phyloP scores from a whole-genome alignment of 2,113 vertebrate species.

The Ptychochromis oligacanthus region DNA sequence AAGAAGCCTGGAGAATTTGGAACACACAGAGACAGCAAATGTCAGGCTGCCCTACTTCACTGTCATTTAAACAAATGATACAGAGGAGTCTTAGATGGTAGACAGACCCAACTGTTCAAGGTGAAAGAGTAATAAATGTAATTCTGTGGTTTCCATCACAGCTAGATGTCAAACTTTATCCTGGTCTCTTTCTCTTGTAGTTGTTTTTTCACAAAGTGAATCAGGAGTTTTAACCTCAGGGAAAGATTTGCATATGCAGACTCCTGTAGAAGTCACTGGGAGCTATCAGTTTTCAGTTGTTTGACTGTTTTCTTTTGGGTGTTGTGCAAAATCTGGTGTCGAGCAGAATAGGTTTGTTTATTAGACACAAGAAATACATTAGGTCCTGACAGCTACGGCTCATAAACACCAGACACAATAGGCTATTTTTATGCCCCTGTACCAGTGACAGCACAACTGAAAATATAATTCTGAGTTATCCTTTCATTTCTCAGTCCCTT shows the following conservation, averaged over 20 bases:
- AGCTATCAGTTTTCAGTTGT: background rate
- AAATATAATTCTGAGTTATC: background rate
- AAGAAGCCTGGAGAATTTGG: background rate
- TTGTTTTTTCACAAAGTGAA: background rate
- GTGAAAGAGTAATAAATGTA: background rate
- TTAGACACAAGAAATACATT: background rate
- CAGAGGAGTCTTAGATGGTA: background rate
- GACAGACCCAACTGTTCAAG: background rate
- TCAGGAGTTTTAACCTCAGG: background rate
- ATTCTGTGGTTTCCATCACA: background rate
- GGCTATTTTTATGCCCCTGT: background rate
- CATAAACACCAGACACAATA: background rate
- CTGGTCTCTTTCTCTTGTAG: too few relatives aligned
- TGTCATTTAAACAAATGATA: background rate
- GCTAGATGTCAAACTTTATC: background rate
- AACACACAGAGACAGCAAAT: conserved; percentile 15
- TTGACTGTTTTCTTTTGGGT: background rate
- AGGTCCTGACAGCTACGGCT: background rate
- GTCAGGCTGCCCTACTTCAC: background rate
- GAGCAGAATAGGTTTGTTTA: background rate
- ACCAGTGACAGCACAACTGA: background rate
- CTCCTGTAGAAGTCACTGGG: conserved; percentile 1
- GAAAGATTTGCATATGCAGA: conserved; percentile 22
- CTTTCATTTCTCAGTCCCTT: background rate
- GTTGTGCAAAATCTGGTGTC: background rate